Conservation (phyloP, 2,888 invertebrate genomes). For the Dromius quadrimaculatus region DNA sequence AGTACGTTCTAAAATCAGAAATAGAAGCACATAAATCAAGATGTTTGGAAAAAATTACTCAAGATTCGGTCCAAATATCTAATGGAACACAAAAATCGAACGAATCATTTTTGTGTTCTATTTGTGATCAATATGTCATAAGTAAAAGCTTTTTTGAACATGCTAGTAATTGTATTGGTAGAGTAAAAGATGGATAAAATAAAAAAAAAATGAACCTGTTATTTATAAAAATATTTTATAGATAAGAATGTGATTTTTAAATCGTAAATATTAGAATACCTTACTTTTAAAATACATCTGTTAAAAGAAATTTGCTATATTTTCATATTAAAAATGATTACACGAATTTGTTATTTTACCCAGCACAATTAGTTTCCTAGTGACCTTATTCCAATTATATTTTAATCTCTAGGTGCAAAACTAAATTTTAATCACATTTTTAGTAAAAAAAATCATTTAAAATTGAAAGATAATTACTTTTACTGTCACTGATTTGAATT, state of each 20-base stretch:
- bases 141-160: conserved; percentile 1
- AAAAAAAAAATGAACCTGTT: not conserved
- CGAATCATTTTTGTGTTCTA: conserved; percentile 11
- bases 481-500: too few species aligned
- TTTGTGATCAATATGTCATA: conserved; percentile 41
- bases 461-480: too few species aligned
- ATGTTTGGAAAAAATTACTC: conserved; percentile 49
- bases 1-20: conserved; percentile 50
- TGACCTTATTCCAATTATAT: too few species aligned
- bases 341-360: too few species aligned
- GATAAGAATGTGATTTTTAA: not conserved
- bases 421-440: too few species aligned
- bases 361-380: too few species aligned
- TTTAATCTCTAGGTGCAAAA: too few species aligned
- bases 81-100: conserved; percentile 15
- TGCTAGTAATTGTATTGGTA: conserved; percentile 29
- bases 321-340: too few species aligned
- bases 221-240: not conserved
- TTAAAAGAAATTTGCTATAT: too few species aligned
- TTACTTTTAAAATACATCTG: too few species aligned
- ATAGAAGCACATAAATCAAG: conserved; percentile 54
- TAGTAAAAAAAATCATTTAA: too few species aligned
- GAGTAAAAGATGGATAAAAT: not conserved
- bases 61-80: conserved; percentile 10
- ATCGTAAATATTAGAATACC: too few species aligned